These are phyloP conservation scores for Pseudochaenichthys georgianus DNA, from an alignment of 2,797 vertebrate species.

Conservation along the genomic window DNA sequence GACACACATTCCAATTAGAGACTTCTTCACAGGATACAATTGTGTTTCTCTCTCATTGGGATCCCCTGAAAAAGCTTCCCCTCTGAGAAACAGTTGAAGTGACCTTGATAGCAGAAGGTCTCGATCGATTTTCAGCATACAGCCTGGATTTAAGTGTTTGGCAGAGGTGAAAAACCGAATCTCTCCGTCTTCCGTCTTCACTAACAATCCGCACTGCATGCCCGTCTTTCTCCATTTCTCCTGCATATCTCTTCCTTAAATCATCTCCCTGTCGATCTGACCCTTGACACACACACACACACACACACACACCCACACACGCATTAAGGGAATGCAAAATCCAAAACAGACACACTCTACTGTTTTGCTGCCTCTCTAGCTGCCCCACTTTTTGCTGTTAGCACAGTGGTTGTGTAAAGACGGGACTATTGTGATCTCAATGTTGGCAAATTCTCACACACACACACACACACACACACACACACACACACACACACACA, in stretches of 20 bases:
- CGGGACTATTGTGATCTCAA: conserved; percentile 18
- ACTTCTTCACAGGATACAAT: background rate
- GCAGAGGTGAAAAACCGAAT: conserved; percentile 32
- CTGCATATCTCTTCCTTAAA: conserved; percentile 47
- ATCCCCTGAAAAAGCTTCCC: conserved; percentile 9
- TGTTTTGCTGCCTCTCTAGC: conserved; percentile 30
- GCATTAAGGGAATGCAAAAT: conserved; percentile 17
- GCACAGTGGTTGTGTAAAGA: conserved; percentile 62
- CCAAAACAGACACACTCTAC: conserved; percentile 23
- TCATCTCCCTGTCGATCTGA: conserved; percentile 43
- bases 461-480: conserved; percentile 39
- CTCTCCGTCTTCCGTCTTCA: conserved; percentile 29
- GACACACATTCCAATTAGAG: conserved; percentile 35
- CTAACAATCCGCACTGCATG: conserved; percentile 30
- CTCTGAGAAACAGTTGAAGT: conserved; percentile 20
- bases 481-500: no score
- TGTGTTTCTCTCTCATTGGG: background rate
- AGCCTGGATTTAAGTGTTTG: conserved; percentile 26
- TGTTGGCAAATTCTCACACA: conserved; percentile 11
- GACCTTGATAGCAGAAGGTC: conserved; percentile 29
- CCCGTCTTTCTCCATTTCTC: conserved; percentile 48
- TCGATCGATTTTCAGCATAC: conserved; percentile 28
- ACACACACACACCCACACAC: conserved; percentile 30
- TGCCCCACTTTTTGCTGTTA: conserved; percentile 51
- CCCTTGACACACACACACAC: conserved; percentile 38